These are phyloP conservation scores for Eilema caniola DNA, from an alignment of 2,888 invertebrate species.

Conservation along the genomic window DNA sequence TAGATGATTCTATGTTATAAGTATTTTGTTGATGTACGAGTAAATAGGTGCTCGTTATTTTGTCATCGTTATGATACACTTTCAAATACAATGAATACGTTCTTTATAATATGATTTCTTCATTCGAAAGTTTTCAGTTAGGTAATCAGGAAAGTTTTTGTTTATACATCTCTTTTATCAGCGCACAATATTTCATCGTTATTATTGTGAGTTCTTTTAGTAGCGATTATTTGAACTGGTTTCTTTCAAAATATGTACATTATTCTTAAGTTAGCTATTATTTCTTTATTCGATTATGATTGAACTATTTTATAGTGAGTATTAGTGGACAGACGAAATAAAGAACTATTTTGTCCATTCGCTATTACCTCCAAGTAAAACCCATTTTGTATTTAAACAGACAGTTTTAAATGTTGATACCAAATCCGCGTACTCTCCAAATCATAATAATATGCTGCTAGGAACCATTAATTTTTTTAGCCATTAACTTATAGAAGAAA, in stretches of 20 bases:
- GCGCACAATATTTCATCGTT: neutral
- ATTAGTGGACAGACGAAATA: too few species aligned
- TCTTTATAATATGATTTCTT: conserved; percentile 14
- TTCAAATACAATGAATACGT: conserved; percentile 15
- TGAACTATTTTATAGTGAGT: too few species aligned
- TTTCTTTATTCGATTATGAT: neutral
- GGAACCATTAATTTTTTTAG: too few species aligned
- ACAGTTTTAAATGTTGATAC: too few species aligned
- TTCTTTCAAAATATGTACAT: neutral
- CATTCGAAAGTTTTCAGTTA: conserved; percentile 22
- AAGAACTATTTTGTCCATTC: too few species aligned
- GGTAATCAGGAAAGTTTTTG: neutral
- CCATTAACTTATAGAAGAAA: too few species aligned
- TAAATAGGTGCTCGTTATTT: conserved; percentile 19
- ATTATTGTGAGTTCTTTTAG: neutral
- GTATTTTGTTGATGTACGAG: conserved; percentile 23
- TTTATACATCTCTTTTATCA: too few species aligned
- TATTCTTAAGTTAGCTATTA: neutral
- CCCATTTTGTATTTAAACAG: neutral
- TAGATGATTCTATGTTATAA: conserved; percentile 34
- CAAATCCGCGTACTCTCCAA: too few species aligned
- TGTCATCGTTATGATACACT: conserved; percentile 27
- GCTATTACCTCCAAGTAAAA: too few species aligned
- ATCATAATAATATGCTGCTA: too few species aligned
- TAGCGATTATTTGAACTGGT: neutral